Base-by-base conservation (phyloP, 2,113 vertebrate genomes). In the Chamaetylas fuelleborni region DNA sequence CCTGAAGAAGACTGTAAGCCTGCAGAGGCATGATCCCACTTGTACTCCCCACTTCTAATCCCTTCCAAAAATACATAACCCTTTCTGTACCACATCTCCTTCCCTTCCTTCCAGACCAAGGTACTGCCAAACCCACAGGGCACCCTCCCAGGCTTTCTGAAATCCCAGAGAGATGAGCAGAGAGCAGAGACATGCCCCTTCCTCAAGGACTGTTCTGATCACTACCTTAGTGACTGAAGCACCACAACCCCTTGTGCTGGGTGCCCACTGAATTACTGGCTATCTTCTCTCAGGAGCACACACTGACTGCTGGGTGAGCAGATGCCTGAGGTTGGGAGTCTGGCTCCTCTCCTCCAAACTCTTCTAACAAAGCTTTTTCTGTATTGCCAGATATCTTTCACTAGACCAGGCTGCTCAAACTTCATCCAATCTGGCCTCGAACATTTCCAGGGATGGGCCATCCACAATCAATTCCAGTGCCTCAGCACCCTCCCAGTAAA, bases 291-390 rank as follows among this genome's bases (percentile, higher is more conserved):
- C 66, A 65, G 53, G 48, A 82, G 57, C 34, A 23, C 5, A 70
- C n/a, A 18, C 4, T 22, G 23, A 36, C 23, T 53, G 47, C 69
- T 70, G 33, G 0, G 0, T 12, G 34, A 48, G 53, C 26, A 67
- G n/a, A 64, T 6, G 18, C 22, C 57, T 45, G 25, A 65, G 53
- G 43, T 33, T 81, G 10, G 19, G 34, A 82, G 61, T 31, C 14
- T 40, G 62, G 11, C 31, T 74, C 38, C 57, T 87, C 23, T 9
- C 20, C 12, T 20, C 38, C 38, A n/a, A 60, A 85, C 47, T 8
- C 47, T 58, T 56, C 16, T 54, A 80, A 10, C 14, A 92, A 72
- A 90, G 51, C 34, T 56, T 7, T n/a, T 71, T 60, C 66, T 67
- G 7, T 25, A 57, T 53, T 82, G 86, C 14, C 24, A n/a, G 18